phyloP scores from a whole-genome alignment of 2,113 vertebrate genomes.

The Isurus oxyrinchus region DNA sequence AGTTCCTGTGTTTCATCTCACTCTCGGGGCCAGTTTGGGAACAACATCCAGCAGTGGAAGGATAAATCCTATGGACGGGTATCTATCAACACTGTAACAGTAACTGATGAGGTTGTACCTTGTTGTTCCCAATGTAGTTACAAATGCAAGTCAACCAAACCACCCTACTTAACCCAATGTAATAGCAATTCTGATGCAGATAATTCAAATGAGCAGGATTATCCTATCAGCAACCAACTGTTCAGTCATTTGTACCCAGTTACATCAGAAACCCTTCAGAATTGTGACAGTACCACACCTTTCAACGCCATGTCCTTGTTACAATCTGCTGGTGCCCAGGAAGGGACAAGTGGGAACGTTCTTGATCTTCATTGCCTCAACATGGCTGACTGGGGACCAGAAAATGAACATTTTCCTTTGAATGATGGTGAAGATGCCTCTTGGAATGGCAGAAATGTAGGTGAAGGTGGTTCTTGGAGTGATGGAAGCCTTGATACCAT shows the following conservation, averaged over 20 bases:
- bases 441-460: constrained; percentile 37
- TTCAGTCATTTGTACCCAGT: not conserved
- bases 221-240: not conserved
- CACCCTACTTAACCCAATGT: constrained; percentile 14
- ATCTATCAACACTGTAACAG: constrained; percentile 75
- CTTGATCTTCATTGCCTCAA: constrained; percentile 48
- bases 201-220: not conserved
- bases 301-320: not conserved
- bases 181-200: not conserved
- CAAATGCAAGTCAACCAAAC: not conserved
- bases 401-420: constrained; percentile 34
- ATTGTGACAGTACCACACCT: not conserved
- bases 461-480: constrained; percentile 61
- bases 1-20: not conserved
- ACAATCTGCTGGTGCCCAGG: not conserved
- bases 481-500: constrained; percentile 55
- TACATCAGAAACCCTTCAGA: not conserved
- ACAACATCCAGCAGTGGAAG: constrained; percentile 42
- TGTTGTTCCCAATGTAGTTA: constrained; percentile 45
- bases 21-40: constrained; percentile 42
- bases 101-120: constrained; percentile 55
- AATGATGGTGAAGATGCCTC: not conserved
- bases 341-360: constrained; percentile 41
- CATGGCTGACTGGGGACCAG: constrained; percentile 49
- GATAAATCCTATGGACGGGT: constrained; percentile 60